These are phyloP conservation scores for Apamea sordens DNA, from an alignment of 2,888 invertebrate species.

Conservation along the genomic window DNA sequence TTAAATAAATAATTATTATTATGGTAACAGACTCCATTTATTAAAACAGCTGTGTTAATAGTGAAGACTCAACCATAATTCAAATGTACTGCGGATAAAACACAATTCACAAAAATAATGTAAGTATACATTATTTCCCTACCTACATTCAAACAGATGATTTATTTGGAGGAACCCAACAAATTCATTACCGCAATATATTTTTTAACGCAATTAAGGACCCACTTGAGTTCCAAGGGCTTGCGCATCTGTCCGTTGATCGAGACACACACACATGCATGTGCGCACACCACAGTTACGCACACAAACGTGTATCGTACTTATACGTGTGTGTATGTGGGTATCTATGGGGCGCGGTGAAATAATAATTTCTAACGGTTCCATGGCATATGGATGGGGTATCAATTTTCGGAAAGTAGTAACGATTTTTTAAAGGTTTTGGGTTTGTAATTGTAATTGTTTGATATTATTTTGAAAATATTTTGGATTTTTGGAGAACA, in stretches of 20 bases:
- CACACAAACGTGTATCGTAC: slow-evolving; percentile 18
- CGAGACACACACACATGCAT: slow-evolving; percentile 39
- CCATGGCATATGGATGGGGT: slow-evolving; percentile 69
- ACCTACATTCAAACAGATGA: slow-evolving; percentile 38
- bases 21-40: not conserved
- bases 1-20: not conserved
- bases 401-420: slow-evolving; percentile 62
- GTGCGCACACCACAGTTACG: slow-evolving; percentile 30
- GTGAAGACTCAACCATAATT: not conserved
- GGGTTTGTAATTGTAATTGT: slow-evolving; percentile 1
- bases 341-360: slow-evolving; percentile 67
- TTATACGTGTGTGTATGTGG: slow-evolving; percentile 55
- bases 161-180: slow-evolving; percentile 54
- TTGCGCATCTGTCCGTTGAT: slow-evolving; percentile 75
- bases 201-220: slow-evolving; percentile 74
- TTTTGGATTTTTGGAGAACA: not conserved
- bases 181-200: slow-evolving; percentile 63
- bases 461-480: not conserved
- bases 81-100: not conserved
- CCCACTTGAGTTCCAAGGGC: slow-evolving; percentile 68
- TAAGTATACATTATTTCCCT: slow-evolving; percentile 19
- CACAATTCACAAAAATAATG: slow-evolving; percentile 4
- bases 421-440: slow-evolving; percentile 48
- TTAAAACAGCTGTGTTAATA: not conserved
- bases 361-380: slow-evolving; percentile 74